Base-by-base conservation (phyloP, 2,797 vertebrate genomes). In the Lerista edwardsae region DNA sequence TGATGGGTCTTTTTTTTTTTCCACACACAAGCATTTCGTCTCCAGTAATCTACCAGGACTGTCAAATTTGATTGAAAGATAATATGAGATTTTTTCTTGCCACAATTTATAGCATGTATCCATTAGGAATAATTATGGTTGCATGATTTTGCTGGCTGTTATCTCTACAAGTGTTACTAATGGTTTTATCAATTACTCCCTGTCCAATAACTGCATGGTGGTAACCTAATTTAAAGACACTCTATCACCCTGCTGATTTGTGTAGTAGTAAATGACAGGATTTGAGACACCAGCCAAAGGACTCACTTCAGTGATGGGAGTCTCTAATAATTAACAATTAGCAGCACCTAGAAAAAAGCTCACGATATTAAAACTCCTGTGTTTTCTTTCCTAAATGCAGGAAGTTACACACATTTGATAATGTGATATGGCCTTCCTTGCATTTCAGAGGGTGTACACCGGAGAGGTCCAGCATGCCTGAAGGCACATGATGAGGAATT, bases 151-250 rank as follows among this genome's bases (percentile, higher is more conserved):
- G 97, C 97, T 97, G 96, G 97, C 97, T 97, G 97, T 98, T 98
- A 98, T 99, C 98, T 98, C 97, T 97, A 98, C 98, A 98, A 98
- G 98, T 98, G 97, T 98, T 98, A 97, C 98, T 98, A 98, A 99
- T 99, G 98, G 97, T 96, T 98, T 98, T 98, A 99, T 98, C 98
- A 99, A 97, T 97, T 97, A 97, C 96, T 97, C 96, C 96, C 96
- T 96, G 96, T 97, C 97, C 97, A 97, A 97, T 97, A 97, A 98
- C 97, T 97, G 97, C 97, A 97, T 97, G 97, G 96, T 97, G 97
- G 97, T 98, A 98, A 98, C 98, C 97, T 98, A 97, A 97, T 97
- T 98, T 98, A 98, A 98, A 98, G 97, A 97, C 97, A 97, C 97
- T 97, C 96, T 96, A 97, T 97, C 96, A 96, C 96, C 92, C 95